Evolutionary conservation across 2,113 vertebrate species (phyloP), one percentile per base, ranked within the genome.

Genomic region (Eublepharis macularius): DNA sequence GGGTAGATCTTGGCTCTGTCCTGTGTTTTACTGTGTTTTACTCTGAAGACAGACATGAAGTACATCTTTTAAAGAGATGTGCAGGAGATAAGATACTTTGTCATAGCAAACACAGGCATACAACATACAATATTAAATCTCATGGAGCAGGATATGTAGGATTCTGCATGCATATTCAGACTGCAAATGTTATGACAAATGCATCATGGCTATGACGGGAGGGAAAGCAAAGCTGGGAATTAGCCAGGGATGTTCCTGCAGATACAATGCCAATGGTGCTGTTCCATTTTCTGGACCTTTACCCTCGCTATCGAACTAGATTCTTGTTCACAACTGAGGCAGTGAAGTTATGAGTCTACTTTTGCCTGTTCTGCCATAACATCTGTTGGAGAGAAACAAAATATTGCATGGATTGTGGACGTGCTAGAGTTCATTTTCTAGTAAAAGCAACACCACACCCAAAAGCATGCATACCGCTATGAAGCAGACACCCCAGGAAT

Each of bases 371-470:
- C n/a, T 68, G 60, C 60, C 21, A 26, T 26, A 0, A 2, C 13
- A 39, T 41, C 6, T 45, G 32, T 75, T 70, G 32, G 12, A 0
- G 7, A 3, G 2, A 73, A n/a, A 29, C 2, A 8, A 17, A 6
- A 13, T 0, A 0, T 8, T 54, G 32, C 2, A 1, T 5, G 36
- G 81, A 6, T 0, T 24, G 43, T 47, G 26, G 32, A 1, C n/a
- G 16, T 1, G 34, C 17, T 41, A 24, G 5, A 2, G 21, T 3
- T 11, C 21, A 11, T 3, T 12, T n/a, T 16, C 0, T 1, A n/a
- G 29, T 7, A 32, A 47, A 45, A 19, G 57, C 0, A 54, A 17
- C 14, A 0, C 17, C 10, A 4, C 14, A 34, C 74, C 8, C 6
- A 0, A 4, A 84, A 14, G 57, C 10, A 41, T 24, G 32, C 16